A percentile compares a stretch with the other conserved stretches of the same genome.
phyloP scores from a whole-genome alignment of 1,140 invertebrate species.

The Maniola jurtina region DNA sequence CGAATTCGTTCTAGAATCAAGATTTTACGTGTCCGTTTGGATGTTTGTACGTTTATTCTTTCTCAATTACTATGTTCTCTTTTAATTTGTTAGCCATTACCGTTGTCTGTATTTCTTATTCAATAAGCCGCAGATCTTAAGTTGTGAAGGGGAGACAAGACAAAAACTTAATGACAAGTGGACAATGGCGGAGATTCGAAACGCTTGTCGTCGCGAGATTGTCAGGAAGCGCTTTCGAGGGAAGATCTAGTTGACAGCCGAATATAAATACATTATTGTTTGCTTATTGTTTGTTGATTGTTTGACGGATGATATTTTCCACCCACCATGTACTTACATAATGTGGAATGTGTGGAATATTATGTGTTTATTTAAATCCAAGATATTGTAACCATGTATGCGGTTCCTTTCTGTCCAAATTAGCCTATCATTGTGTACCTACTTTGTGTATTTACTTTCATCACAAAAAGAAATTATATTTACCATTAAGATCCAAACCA shows the following conservation, averaged over 20 bases:
- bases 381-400: too few species aligned
- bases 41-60: too few species aligned
- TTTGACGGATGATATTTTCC: slow-evolving; percentile 17
- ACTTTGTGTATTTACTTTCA: too few species aligned
- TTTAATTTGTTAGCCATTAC: neutral
- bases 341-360: neutral
- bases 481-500: too few species aligned
- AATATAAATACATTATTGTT: slow-evolving; percentile 30
- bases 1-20: too few species aligned
- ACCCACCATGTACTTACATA: neutral
- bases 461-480: too few species aligned
- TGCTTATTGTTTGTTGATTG: slow-evolving; percentile 9
- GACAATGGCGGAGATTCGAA: slow-evolving; percentile 71
- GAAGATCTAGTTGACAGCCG: slow-evolving; percentile 27
- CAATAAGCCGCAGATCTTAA: slow-evolving; percentile 55
- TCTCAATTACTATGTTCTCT: neutral
- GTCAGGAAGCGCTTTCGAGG: slow-evolving; percentile 46
- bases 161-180: slow-evolving; percentile 78
- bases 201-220: slow-evolving; percentile 66
- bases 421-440: too few species aligned
- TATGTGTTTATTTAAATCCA: too few species aligned
- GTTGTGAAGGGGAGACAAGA: slow-evolving; percentile 62
- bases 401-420: too few species aligned
- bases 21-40: too few species aligned
- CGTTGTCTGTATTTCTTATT: neutral